Base-by-base conservation (phyloP, 1,140 invertebrate genomes). In the Ceratina australensis region DNA sequence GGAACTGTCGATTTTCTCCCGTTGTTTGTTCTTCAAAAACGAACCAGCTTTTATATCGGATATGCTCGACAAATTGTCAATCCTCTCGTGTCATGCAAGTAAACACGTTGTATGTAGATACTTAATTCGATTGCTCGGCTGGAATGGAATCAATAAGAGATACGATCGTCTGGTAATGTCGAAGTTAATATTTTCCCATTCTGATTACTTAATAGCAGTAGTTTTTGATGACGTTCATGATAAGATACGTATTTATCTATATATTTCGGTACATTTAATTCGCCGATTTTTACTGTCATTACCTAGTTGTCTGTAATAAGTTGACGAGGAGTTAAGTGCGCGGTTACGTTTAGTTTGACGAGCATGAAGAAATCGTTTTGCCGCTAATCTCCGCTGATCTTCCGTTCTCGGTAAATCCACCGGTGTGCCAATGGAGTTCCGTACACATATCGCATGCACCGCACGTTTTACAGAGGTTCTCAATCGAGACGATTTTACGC, bases 391-490 rank as follows among this genome's bases (percentile, higher is more conserved):
- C 49, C 65, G 16, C 49, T 52, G 49, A 67, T 67, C 65, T 67
- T 67, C 65, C 65, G 65, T 67, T 67, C 65, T 4, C 47, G 22
- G 65, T 26, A 67, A 67, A 67, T 67, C 49, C 47, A 50, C 18
- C 47, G 47, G 24, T 67, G 65, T 67, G 49, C 47, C 65, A 67
- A 67, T 67, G 18, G 65, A 67, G 47, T 67, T 67, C 49, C 65
- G 49, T 67, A 52, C 65, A 67, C 24, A 52, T 67, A 67, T 67
- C 47, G 18, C 18, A 67, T 67, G 47, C 65, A 50, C 18, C 15
- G 47, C 65, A 52, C 47, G 65, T 12, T 52, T 52, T 22, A 13
- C 65, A 67, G 65, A n/a, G 65, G 15, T 5, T 67, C 65, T 67
- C 65, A 67, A 49, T 12, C 22, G 16, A 7, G 2, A 49, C 20